phyloP scores from a whole-genome alignment of 1,140 invertebrate species.

The Rhyzopertha dominica region DNA sequence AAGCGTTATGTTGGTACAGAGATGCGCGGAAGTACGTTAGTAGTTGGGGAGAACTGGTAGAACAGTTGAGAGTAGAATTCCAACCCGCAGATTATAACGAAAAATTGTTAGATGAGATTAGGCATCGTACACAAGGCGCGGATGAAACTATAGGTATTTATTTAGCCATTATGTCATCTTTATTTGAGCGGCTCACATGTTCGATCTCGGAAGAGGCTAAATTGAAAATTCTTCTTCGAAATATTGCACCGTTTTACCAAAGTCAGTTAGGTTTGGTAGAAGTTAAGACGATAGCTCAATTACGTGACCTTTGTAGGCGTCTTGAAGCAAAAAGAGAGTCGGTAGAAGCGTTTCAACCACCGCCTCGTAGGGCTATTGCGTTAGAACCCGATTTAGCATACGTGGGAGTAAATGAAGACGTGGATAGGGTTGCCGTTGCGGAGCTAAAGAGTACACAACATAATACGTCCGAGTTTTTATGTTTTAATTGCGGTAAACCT shows the following conservation, averaged over 20 bases:
- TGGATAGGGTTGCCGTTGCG: too few species aligned
- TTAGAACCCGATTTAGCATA: slow-evolving; percentile 5
- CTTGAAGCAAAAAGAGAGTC: slow-evolving; percentile 1
- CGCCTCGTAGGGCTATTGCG: not conserved
- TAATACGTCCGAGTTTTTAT: too few species aligned
- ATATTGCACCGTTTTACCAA: slow-evolving; percentile 11
- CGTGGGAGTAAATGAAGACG: not conserved
- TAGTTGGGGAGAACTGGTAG: slow-evolving; percentile 5
- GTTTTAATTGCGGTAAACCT: too few species aligned
- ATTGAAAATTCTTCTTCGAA: too few species aligned
- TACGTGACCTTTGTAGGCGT: not conserved
- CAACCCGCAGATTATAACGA: slow-evolving; percentile 14
- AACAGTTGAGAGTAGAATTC: slow-evolving; percentile 10
- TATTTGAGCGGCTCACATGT: too few species aligned
- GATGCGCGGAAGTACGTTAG: not conserved
- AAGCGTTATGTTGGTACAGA: slow-evolving; percentile 6
- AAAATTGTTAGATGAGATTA: slow-evolving; percentile 15
- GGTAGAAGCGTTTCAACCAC: not conserved
- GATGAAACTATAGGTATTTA: slow-evolving; percentile 10
- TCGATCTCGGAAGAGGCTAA: too few species aligned
- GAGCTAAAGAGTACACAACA: too few species aligned
- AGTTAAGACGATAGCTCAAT: not conserved
- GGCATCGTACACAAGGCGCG: slow-evolving; percentile 5
- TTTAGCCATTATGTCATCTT: slow-evolving; percentile 1
- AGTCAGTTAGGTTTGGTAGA: slow-evolving; percentile 7